Base-by-base conservation (phyloP, 1,140 invertebrate genomes). In the Platyura marginata region DNA sequence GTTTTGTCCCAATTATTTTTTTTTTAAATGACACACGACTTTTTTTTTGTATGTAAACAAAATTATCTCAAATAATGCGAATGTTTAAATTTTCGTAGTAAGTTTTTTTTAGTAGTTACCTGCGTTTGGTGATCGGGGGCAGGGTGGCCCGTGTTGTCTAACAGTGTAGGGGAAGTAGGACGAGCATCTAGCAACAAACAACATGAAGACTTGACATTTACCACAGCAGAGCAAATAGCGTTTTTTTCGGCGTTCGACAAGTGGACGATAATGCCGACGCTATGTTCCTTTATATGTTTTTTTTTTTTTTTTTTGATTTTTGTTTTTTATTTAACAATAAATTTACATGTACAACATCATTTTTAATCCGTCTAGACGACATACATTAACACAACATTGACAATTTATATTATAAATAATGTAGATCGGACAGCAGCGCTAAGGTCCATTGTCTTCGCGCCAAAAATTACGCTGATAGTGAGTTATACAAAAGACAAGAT, bases 161-260 rank as follows among this genome's bases (percentile, higher is more conserved):
- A 61, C 58, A 61, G 59, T 61, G 59, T 59, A 61, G 59, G 59
- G 59, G 59, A 61, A 61, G 58, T 56, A 61, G 59, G 59, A 59
- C 58, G 59, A 61, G 59, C 59, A 61, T 61, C 59, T 61, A 69
- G 67, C 67, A 69, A 69, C 67, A 68, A 65, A 69, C 66, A 69
- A 69, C 66, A 69, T 67, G 66, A 64, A 68, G 64, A 61, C 59
- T 59, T 57, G 58, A 61, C 58, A 61, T 61, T 61, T 61, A 61
- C 57, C 58, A 61, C 59, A 61, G 58, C 59, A 61, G 58, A 61
- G 58, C 58, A 61, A 43, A 43, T 22, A 18, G 23, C 32, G 16
- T 32, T 25, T n/a, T n/a, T n/a, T 11, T 10, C 8, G 38, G 11
- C 11, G 19, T 19, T 40, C 5, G 10, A 40, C 8, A 40, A 40